Evolutionary conservation across 1,140 invertebrate species (phyloP).

Genomic region (Oreohelix idahoensis): DNA sequence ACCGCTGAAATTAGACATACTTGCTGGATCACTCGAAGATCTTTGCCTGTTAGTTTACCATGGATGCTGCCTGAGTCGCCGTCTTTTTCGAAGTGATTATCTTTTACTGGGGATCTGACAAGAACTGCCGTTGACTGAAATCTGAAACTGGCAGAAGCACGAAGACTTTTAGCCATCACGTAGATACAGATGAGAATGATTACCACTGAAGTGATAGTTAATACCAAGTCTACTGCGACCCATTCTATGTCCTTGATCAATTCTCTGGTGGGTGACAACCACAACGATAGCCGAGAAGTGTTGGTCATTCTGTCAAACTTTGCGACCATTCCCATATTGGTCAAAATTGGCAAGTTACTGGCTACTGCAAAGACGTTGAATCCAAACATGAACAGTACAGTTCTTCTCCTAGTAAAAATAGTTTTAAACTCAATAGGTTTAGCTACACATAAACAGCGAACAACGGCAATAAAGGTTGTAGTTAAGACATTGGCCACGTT

Average conservation of each 20-base stretch:
- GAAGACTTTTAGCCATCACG: not conserved
- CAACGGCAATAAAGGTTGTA: slow-evolving; percentile 10
- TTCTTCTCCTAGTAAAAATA: not conserved
- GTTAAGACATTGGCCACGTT: not conserved
- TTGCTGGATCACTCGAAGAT: not conserved
- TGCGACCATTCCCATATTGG: not conserved
- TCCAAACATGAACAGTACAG: not conserved
- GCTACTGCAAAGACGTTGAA: not conserved
- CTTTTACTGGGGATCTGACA: not conserved
- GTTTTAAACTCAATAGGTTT: slow-evolving; percentile 2
- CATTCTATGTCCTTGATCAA: not conserved
- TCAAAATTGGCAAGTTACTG: not conserved
- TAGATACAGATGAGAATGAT: not conserved
- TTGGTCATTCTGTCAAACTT: not conserved
- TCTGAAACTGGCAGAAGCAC: not conserved
- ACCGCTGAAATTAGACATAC: not conserved
- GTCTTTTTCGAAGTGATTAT: not conserved
- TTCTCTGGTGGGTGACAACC: not conserved
- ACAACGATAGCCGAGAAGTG: not conserved
- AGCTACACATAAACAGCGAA: slow-evolving; percentile 7
- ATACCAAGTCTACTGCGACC: not conserved
- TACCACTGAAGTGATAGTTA: not conserved
- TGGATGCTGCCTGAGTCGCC: not conserved
- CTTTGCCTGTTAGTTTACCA: not conserved
- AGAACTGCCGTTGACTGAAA: not conserved